Percentiles rank a stretch among this genome's conserved stretches.
phyloP scores from a whole-genome alignment of 2,797 vertebrate species.

The Geotrypetes seraphini region DNA sequence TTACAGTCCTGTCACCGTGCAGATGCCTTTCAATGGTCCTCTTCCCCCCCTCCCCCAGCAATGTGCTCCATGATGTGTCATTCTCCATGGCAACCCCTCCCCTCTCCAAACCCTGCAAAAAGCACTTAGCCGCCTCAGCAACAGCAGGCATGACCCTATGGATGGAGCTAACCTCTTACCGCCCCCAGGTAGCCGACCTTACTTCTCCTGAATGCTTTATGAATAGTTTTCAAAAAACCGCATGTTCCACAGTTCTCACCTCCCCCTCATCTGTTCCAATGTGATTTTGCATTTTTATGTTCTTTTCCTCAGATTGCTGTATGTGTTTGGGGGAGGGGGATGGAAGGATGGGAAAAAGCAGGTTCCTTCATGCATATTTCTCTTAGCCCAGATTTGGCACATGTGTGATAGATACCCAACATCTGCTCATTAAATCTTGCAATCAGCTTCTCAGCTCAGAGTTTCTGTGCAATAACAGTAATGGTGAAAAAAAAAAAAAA shows the following conservation, averaged over 20 bases:
- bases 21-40: slow-evolving; percentile 19
- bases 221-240: neutral
- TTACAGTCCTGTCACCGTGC: slow-evolving; percentile 11
- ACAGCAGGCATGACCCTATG: slow-evolving; percentile 21
- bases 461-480: too few species aligned
- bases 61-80: slow-evolving; percentile 25
- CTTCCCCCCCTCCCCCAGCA: slow-evolving; percentile 19
- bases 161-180: slow-evolving; percentile 10
- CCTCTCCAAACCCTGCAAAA: slow-evolving; percentile 3
- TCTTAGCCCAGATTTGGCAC: too few species aligned
- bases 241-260: neutral
- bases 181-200: slow-evolving; percentile 9
- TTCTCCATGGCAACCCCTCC: slow-evolving; percentile 37
- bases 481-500: too few species aligned
- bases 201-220: neutral
- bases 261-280: neutral
- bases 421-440: too few species aligned
- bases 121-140: slow-evolving; percentile 12
- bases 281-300: too few species aligned
- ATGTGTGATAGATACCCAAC: too few species aligned
- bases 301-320: too few species aligned
- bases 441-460: too few species aligned
- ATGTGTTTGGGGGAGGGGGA: too few species aligned
- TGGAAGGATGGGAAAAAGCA: too few species aligned
- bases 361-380: too few species aligned